These are phyloP conservation scores for Poecilus cupreus DNA, from an alignment of 2,888 invertebrate species.

Conservation along the genomic window DNA sequence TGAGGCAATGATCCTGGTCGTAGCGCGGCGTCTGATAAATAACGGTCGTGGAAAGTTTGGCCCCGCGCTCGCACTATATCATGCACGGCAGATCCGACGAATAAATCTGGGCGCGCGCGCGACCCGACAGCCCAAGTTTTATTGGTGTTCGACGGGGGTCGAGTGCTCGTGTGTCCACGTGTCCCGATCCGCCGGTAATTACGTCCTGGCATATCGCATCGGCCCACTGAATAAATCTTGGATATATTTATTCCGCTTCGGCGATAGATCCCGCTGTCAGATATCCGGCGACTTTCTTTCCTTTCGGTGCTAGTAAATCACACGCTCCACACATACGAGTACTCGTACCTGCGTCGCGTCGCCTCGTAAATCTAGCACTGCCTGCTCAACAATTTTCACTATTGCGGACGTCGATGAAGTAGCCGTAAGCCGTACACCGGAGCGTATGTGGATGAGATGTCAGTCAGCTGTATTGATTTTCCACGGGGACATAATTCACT, in stretches of 20 bases:
- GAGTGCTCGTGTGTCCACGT: background rate
- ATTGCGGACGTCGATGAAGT: background rate
- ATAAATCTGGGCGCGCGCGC: constrained; percentile 10
- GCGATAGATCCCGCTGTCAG: constrained; percentile 49
- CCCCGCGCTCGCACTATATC: constrained; percentile 41
- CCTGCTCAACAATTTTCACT: constrained; percentile 5
- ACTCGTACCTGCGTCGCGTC: background rate
- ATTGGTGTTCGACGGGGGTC: constrained; percentile 26
- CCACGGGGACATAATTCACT: constrained; percentile 44
- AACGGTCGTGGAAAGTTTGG: constrained; percentile 16
- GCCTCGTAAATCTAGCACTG: background rate
- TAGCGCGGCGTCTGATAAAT: constrained; percentile 10
- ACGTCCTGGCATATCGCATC: constrained; percentile 23
- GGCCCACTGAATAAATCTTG: constrained; percentile 48
- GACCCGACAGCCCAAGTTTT: constrained; percentile 18
- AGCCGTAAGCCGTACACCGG: no score
- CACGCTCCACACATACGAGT: background rate
- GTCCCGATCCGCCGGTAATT: constrained; percentile 47
- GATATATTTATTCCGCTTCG: constrained; percentile 49
- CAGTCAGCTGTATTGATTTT: constrained; percentile 53
- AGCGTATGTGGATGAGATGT: no score
- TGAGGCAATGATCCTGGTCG: background rate
- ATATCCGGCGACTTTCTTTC: constrained; percentile 48
- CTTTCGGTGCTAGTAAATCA: constrained; percentile 34
- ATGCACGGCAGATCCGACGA: constrained; percentile 43